Evolutionary conservation across 2,888 invertebrate species (phyloP), one percentile per base, ranked within the genome.

Genomic region (Yponomeuta evonymella): DNA sequence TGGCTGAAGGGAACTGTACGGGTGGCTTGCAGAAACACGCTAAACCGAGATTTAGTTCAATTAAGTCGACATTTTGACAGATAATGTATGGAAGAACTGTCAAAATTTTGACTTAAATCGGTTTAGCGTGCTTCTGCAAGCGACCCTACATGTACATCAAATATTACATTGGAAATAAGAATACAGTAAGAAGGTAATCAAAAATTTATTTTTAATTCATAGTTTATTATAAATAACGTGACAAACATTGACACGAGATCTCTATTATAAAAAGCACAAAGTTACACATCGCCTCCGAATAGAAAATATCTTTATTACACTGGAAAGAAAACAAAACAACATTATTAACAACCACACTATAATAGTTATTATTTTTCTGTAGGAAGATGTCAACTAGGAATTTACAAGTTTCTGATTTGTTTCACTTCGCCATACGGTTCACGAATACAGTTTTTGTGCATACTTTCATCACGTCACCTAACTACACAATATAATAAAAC

Each of bases 161-260:
- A 15, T 15, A 15, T 5, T 58, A 58, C 51, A 15, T 58, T 58
- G 15, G 15, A 58, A 58, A 58, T 58, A 58, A 43, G 15, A 66
- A 67, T 15, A 36, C 30, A 11, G 33, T 2, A 43, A 11, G 48
- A 58, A 48, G 30, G 29, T 51, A 68, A 68, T 68, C 51, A 68
- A 51, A 43, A 29, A 29, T 68, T 51, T 68, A 51, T 68, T 68
- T 51, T 51, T 68, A 68, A 68, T 29, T n/a, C 36, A 36, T 67
- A 58, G 6, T 58, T 15, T 58, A 58, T 58, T 58, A 58, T 58
- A 58, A 58, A 36, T 67, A n/a, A 67, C 67, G 67, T 51, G 68
- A 48, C 68, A 68, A 48, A 23, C 48, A 68, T 67, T 48, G 67
- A 23, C 68, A 68, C 68, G 68, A 51, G 68, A 68, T 68, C 68